Base-by-base conservation (phyloP, 2,888 invertebrate genomes). In the Netelia inedita region DNA sequence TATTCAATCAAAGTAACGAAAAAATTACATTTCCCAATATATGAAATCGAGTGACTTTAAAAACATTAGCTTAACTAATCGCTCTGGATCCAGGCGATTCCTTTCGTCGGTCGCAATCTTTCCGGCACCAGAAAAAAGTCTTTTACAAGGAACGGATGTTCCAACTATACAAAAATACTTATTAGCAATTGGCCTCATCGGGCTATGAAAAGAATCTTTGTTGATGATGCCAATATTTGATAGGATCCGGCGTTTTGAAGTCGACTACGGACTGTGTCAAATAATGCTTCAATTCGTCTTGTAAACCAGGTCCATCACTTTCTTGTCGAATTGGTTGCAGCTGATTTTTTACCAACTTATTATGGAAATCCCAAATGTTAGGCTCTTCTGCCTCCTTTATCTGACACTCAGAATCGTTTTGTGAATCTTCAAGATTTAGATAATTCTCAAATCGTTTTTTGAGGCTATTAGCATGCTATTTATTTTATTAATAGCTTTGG, bases 71-170 rank as follows among this genome's bases (percentile, higher is more conserved):
- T 35, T 28, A 6, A 41, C 55, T 16, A 69, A 21, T 14, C 61
- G 78, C n/a, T 75, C 71, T 79, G 68, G 76, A 83, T 78, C 50
- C 19, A 78, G 46, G 35, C 21, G 10, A 14, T 35, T 72, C 57
- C 68, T 61, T 71, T 65, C 71, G 6, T 8, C 21, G 28, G 68
- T 75, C 75, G 66, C 57, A 23, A 55, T 71, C 55, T 43, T 19
- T 21, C 68, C 50, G 19, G 65, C 75, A 14, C 43, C 16, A 11
- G 68, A 68, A 41, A 72, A 72, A 11, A 55, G 10, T 50, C 72
- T 19, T 55, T 68, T 35, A 21, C 78, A 78, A 11, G 78, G 68
- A 3, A 63, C 68, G 16, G 78, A 78, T 5, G 78, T 68, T 19
- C 41, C 57, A 2, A 78, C 41, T n/a, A 68, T 69, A 50, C 59